Conservation (phyloP, 2,888 invertebrate genomes). For the Amblyjoppa fuscipennis region DNA sequence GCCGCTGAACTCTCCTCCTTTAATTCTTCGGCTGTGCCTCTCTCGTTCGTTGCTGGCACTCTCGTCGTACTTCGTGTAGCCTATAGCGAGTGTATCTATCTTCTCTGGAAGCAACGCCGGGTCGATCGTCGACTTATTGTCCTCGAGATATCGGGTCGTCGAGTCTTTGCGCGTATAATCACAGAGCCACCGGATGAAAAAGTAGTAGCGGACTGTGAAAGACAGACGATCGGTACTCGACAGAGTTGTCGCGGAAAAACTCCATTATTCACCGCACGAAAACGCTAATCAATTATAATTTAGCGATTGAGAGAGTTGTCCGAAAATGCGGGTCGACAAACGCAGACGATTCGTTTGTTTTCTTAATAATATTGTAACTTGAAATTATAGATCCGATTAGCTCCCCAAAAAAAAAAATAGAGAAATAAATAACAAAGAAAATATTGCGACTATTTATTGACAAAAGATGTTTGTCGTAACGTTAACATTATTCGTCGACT, state of each 20-base stretch:
- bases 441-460: too few species aligned
- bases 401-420: too few species aligned
- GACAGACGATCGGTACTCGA: not conserved
- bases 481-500: not conserved
- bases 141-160: conserved; percentile 64
- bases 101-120: conserved; percentile 42
- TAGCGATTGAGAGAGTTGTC: conserved; percentile 7
- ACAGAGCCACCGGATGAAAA: conserved; percentile 59
- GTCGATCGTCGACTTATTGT: conserved; percentile 73
- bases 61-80: conserved; percentile 9
- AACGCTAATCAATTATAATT: conserved; percentile 68
- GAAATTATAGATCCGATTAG: too few species aligned
- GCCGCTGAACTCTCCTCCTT: conserved; percentile 43
- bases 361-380: too few species aligned
- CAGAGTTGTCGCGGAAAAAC: conserved; percentile 56
- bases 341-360: too few species aligned
- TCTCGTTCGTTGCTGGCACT: conserved; percentile 22
- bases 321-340: too few species aligned
- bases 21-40: conserved; percentile 24
- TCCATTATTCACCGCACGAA: conserved; percentile 61
- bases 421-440: too few species aligned
- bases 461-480: too few species aligned
- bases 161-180: conserved; percentile 33
- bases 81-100: conserved; percentile 21
- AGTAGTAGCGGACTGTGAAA: conserved; percentile 13